Evolutionary conservation across 2,888 invertebrate genomes (phyloP), one percentile per base, ranked within the genome.

Genomic region (Colostygia pectinataria): DNA sequence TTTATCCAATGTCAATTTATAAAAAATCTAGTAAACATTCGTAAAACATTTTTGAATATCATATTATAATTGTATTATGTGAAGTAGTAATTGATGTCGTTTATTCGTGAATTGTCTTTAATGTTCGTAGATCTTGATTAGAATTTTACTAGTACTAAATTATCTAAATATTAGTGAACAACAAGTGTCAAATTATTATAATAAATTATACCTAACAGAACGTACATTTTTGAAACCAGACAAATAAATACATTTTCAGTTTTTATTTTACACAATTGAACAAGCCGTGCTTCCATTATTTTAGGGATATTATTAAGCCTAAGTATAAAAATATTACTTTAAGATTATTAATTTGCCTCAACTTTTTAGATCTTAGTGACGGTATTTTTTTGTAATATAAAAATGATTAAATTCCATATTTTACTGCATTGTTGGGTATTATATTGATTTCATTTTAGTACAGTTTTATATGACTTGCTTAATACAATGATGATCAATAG

Each of bases 51-150:
- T 18, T 47, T 32, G 7, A 32, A 31, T 42, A 28, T 28, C 28
- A 33, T 38, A 33, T 41, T 28, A 33, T 8, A 37, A 37, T n/a
- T 9, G 32, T 20, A 31, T 20, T 50, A 52, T 25, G 9, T 36
- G 18, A 37, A 27, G 18, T 52, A 55, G 55, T 60, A 55, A 53
- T 55, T 40, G 52, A 57, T 52, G 59, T 61, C 63, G 46, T 64
- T 52, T 61, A 65, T 62, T 70, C 65, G 64, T 68, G 62, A 68
- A 68, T 66, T 55, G 59, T 63, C 54, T 45, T 57, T 42, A 53
- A 57, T 52, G 39, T 56, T 54, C 45, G 45, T 59, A 59, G 51
- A 39, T 23, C 51, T 55, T 53, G 37, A 51, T 51, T 34, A n/a
- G 55, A 45, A 55, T 55, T 49, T 34, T 47, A 53, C 4, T 15